A percentile compares a stretch with the other conserved stretches of the same genome.
These are phyloP conservation scores for Galeopsomyia nigrocyanea DNA, from an alignment of 2,888 invertebrate species.

Conservation along the genomic window DNA sequence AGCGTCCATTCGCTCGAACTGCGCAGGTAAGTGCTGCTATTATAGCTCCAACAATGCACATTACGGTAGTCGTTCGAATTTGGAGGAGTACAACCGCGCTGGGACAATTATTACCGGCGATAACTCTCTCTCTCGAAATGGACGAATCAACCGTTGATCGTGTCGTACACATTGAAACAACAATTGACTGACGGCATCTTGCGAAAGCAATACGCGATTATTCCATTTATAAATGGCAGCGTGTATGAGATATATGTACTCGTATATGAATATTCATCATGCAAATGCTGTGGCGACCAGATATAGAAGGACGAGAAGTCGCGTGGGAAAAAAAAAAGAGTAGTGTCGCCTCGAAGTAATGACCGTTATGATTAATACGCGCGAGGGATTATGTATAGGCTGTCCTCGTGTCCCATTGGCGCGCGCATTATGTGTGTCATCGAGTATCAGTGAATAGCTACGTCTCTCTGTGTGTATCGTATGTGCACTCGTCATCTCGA, in stretches of 20 bases:
- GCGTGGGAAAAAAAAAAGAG: slow-evolving; percentile 12
- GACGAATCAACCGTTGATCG: slow-evolving; percentile 4
- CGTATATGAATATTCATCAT: no score
- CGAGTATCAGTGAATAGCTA: background rate
- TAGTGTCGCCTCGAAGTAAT: background rate
- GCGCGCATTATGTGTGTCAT: slow-evolving; percentile 11
- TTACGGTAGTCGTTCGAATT: slow-evolving; percentile 8
- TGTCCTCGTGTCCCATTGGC: background rate
- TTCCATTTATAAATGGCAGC: no score
- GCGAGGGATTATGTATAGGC: no score
- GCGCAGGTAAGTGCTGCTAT: slow-evolving; percentile 34
- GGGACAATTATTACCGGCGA: background rate
- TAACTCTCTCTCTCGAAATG: background rate
- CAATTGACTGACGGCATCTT: background rate
- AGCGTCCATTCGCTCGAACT: background rate
- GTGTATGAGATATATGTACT: no score
- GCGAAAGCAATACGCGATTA: slow-evolving; percentile 5
- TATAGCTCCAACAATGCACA: slow-evolving; percentile 22
- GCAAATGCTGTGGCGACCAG: no score
- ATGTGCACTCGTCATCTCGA: slow-evolving; percentile 24
- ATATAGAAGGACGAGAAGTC: no score
- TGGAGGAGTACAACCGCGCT: slow-evolving; percentile 1
- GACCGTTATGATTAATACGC: slow-evolving; percentile 7
- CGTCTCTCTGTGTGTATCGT: slow-evolving; percentile 8
- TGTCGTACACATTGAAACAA: background rate